A percentile compares a stretch with the other conserved stretches of the same genome.
Evolutionary conservation across 2,797 vertebrate genomes (phyloP).

Genomic region (Enteromius argenteus): DNA sequence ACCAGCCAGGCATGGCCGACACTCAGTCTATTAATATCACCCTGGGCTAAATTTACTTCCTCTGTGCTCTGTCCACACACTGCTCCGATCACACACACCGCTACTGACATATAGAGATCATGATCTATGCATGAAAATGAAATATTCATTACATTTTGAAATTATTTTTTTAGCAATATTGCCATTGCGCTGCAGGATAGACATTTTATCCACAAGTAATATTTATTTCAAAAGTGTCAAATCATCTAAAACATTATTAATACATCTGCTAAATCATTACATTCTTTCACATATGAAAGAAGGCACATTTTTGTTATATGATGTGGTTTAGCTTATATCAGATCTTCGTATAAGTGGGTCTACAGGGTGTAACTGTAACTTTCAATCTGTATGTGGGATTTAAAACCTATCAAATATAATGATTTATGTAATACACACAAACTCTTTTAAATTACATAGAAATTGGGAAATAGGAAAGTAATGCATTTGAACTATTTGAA

Average conservation of each 20-base stretch:
- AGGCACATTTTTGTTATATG: background rate
- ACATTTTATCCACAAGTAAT: background rate
- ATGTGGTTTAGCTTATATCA: background rate
- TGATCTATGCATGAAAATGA: background rate
- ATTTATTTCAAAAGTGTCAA: background rate
- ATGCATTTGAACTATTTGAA: too few species aligned
- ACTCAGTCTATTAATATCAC: conserved; percentile 58
- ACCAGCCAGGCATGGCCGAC: conserved; percentile 23
- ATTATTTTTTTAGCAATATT: background rate
- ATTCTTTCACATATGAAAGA: background rate
- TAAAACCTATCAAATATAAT: too few species aligned
- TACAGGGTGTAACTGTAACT: background rate
- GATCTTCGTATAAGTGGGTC: background rate
- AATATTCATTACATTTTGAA: background rate
- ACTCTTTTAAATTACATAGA: too few species aligned
- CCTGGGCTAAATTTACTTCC: conserved; percentile 43
- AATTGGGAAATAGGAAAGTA: too few species aligned
- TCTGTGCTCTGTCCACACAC: conserved; percentile 33
- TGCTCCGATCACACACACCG: conserved; percentile 15
- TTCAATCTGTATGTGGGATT: too few species aligned
- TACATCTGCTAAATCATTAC: background rate
- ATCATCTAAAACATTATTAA: background rate
- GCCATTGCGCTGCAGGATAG: background rate
- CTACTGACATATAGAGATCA: background rate
- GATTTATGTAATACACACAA: too few species aligned